Evolutionary conservation across 1,140 invertebrate genomes (phyloP), one percentile per base, ranked within the genome.

Genomic region (Homarus americanus): DNA sequence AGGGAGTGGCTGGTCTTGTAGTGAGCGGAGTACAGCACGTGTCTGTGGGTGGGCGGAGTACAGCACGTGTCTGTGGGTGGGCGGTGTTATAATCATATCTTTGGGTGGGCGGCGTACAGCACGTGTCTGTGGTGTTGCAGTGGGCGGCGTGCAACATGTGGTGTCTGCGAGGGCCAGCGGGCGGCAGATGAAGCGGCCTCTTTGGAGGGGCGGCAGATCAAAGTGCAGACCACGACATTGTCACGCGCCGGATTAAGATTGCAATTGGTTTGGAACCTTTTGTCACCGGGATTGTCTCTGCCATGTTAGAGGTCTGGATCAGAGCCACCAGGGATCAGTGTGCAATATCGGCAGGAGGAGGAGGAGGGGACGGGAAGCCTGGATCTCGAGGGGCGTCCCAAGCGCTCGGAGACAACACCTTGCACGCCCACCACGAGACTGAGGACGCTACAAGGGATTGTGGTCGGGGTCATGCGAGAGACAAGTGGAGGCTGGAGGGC

Each of bases 171-270:
- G 32, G 24, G 0, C 83, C 41, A 49, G 32, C 83, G 44, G 66
- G 17, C 20, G 32, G 40, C 40, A 72, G 66, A 72, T 41, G 66
- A 32, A 40, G 82, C 82, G 82, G 82, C 66, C 28, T 41, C 82
- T 84, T 69, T 84, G 82, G 72, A 24, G 24, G 0, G 82, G 20
- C 82, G 82, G 82, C 32, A 38, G 82, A 84, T 84, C 82, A 84
- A 84, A 84, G 80, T 38, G 15, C 0, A 20, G 15, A 10, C 36
- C n/a, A 5, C 32, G 32, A 83, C 82, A 72, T 72, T 72, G 58
- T 72, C 82, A 84, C 82, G 40, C 49, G 66, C 32, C 2, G 82
- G 82, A 84, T 84, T 84, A 84, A 44, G 82, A 72, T 72, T 84
- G 82, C 82, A 84, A 84, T 84, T 32, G 82, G 82, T 73, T 20